Percentiles rank a stretch among this genome's conserved stretches.
These are phyloP conservation scores for Aleiodes alternator DNA, from an alignment of 2,888 invertebrate species.

Conservation along the genomic window DNA sequence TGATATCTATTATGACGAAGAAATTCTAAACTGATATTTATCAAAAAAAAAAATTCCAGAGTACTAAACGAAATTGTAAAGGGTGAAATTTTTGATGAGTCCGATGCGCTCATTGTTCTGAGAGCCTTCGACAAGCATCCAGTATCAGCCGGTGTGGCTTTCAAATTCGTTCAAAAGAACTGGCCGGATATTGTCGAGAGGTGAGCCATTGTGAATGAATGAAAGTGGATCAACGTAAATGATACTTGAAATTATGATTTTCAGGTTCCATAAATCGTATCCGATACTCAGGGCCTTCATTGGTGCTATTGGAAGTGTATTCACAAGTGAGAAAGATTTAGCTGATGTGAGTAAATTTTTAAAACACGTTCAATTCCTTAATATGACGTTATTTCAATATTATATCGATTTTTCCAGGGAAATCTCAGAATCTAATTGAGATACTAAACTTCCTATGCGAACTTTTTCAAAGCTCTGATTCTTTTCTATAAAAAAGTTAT, in stretches of 20 bases:
- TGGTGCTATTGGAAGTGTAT: conserved; percentile 61
- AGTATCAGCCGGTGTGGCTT: conserved; percentile 64
- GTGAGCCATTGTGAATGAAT: conserved; percentile 52
- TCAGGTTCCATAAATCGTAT: conserved; percentile 64
- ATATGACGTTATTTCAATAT: too few relatives aligned
- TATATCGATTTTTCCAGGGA: too few relatives aligned
- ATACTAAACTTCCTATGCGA: too few relatives aligned
- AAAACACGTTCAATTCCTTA: background rate
- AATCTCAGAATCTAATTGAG: too few relatives aligned
- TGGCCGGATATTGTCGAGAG: conserved; percentile 65
- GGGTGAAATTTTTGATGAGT: conserved; percentile 58
- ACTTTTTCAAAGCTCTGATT: too few relatives aligned
- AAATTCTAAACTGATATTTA: too few relatives aligned
- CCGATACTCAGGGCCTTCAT: conserved; percentile 63
- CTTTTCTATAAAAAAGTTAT: too few relatives aligned
- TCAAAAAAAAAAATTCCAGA: conserved; percentile 52
- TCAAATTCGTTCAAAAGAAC: conserved; percentile 64
- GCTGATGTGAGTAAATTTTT: conserved; percentile 61
- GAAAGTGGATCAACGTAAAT: background rate
- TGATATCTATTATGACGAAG: too few relatives aligned
- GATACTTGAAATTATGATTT: conserved; percentile 26
- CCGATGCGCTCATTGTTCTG: conserved; percentile 64
- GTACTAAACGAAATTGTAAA: conserved; percentile 66
- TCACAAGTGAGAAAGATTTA: conserved; percentile 64
- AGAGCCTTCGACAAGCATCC: conserved; percentile 65